A percentile compares a stretch with the other conserved stretches of the same genome.
phyloP scores from a whole-genome alignment of 1,140 invertebrate genomes.

The Trichonephila inaurata region DNA sequence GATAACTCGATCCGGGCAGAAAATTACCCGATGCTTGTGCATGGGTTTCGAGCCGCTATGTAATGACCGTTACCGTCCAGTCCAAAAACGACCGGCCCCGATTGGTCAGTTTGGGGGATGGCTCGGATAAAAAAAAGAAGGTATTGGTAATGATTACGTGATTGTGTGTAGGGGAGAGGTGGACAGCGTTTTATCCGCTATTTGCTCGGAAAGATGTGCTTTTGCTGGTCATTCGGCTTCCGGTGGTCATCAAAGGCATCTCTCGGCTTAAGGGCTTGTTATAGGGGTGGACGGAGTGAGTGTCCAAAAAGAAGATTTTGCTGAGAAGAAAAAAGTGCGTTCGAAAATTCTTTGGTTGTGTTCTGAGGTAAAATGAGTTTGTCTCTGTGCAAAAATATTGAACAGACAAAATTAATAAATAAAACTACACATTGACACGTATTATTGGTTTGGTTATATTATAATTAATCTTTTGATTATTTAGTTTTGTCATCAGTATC shows the following conservation, averaged over 20 bases:
- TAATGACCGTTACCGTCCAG: constrained; percentile 7
- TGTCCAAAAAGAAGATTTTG: constrained; percentile 6
- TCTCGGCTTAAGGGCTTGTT: constrained; percentile 50
- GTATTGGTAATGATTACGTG: constrained; percentile 58
- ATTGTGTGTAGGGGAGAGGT: constrained; percentile 22
- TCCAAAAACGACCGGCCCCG: neutral
- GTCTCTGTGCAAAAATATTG: neutral
- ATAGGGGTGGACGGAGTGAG: constrained; percentile 22
- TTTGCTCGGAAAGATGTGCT: constrained; percentile 37
- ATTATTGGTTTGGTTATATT: too few species aligned
- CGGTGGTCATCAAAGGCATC: neutral
- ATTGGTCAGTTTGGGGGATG: constrained; percentile 24
- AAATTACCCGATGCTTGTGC: constrained; percentile 48
- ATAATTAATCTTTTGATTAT: too few species aligned
- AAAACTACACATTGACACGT: neutral
- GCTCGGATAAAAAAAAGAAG: constrained; percentile 25
- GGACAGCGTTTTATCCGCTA: constrained; percentile 38
- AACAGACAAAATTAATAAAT: neutral
- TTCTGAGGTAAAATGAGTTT: neutral
- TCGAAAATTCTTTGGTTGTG: neutral
- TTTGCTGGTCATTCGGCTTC: constrained; percentile 42
- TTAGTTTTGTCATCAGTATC: too few species aligned
- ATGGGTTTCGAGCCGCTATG: neutral
- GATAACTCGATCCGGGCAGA: constrained; percentile 41
- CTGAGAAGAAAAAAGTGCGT: neutral